Evolutionary conservation across 2,888 invertebrate species (phyloP).

Genomic region (Sphaerophoria rueppellii): DNA sequence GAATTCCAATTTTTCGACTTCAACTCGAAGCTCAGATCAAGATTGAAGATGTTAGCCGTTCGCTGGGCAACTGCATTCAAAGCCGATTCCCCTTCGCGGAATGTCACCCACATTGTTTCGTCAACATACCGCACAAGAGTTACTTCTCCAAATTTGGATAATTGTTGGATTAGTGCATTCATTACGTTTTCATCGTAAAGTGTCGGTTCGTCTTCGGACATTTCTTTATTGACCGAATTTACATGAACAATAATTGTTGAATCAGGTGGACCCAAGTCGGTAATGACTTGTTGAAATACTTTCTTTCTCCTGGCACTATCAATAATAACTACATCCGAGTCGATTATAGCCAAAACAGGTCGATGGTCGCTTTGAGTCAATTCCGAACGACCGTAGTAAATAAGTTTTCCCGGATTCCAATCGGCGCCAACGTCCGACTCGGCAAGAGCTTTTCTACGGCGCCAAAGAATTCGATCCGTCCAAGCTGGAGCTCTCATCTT

Average conservation of each 20-base stretch:
- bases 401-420: constrained; percentile 89
- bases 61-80: constrained; percentile 87
- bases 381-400: constrained; percentile 95
- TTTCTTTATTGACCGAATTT: constrained; percentile 83
- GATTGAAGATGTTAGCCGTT: constrained; percentile 85
- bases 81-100: constrained; percentile 94
- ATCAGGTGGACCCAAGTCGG: constrained; percentile 96
- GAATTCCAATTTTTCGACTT: constrained; percentile 94
- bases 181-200: constrained; percentile 92
- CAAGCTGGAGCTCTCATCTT: constrained; percentile 98
- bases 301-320: constrained; percentile 89
- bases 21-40: constrained; percentile 87
- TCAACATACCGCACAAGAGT: constrained; percentile 95
- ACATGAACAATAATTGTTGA: constrained; percentile 92
- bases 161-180: constrained; percentile 89
- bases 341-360: constrained; percentile 95
- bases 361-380: constrained; percentile 98
- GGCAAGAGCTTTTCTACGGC: constrained; percentile 88
- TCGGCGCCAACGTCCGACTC: constrained; percentile 86
- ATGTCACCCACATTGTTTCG: constrained; percentile 95
- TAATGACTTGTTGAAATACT: constrained; percentile 92
- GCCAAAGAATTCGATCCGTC: constrained; percentile 99
- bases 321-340: constrained; percentile 92
- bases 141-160: constrained; percentile 93
- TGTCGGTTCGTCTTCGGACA: constrained; percentile 83